These are phyloP conservation scores for Bursaphelenchus mucronatus DNA, from an alignment of 1,140 invertebrate species.

Conservation along the genomic window DNA sequence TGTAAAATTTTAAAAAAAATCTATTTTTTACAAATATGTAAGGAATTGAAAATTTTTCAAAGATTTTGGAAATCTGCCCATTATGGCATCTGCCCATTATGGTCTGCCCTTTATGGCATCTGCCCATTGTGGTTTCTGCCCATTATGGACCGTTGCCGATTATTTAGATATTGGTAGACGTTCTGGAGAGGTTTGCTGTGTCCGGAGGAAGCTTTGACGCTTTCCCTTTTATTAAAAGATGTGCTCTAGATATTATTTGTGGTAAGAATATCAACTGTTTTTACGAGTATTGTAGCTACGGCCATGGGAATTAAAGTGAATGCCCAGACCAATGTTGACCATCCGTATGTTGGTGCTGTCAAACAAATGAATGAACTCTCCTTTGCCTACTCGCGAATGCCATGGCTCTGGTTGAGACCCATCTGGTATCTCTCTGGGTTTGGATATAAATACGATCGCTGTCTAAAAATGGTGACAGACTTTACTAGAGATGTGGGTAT, in stretches of 20 bases:
- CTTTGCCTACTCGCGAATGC: slow-evolving; percentile 50
- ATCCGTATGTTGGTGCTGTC: slow-evolving; percentile 73
- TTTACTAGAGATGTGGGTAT: slow-evolving; percentile 44
- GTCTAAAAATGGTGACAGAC: slow-evolving; percentile 43
- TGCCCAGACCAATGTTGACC: slow-evolving; percentile 69
- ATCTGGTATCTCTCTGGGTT: slow-evolving; percentile 43
- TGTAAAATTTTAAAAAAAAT: no score
- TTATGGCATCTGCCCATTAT: no score
- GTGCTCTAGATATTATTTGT: slow-evolving; percentile 81
- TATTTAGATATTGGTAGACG: slow-evolving; percentile 68
- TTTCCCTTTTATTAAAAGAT: slow-evolving; percentile 72
- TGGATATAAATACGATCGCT: slow-evolving; percentile 40
- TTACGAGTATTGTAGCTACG: slow-evolving; percentile 64
- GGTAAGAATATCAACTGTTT: slow-evolving; percentile 52
- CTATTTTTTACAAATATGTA: no score
- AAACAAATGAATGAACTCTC: slow-evolving; percentile 64
- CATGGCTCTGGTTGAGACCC: slow-evolving; percentile 50
- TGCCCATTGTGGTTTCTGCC: no score
- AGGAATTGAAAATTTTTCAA: no score
- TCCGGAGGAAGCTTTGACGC: slow-evolving; percentile 69
- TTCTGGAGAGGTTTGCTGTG: slow-evolving; percentile 67
- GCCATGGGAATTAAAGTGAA: slow-evolving; percentile 75
- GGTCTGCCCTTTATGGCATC: no score
- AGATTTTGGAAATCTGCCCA: no score
- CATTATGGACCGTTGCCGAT: no score